Evolutionary conservation across 1,140 invertebrate species (phyloP).

Genomic region (Aphelenchoides avenae): DNA sequence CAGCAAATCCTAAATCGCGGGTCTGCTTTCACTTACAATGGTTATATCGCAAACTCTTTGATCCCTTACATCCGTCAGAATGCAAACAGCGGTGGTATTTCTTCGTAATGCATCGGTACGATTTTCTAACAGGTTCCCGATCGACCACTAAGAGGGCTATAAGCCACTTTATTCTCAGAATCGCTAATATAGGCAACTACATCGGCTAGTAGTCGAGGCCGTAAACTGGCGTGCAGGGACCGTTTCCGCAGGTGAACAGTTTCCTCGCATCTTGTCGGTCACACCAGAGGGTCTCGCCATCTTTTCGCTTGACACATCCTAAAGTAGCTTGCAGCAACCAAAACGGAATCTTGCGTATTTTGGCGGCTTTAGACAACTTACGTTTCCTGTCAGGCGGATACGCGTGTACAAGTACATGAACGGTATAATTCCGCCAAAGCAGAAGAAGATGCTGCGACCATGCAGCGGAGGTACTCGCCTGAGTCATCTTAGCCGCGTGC

Average conservation of each 20-base stretch:
- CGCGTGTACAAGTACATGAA: slow-evolving; percentile 48
- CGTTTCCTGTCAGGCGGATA: slow-evolving; percentile 30
- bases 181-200: slow-evolving; percentile 1
- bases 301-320: slow-evolving; percentile 47
- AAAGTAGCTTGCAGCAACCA: not conserved
- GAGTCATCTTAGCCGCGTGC: slow-evolving; percentile 59
- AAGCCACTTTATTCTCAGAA: slow-evolving; percentile 7
- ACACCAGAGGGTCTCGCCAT: slow-evolving; percentile 57
- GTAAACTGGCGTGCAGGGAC: slow-evolving; percentile 19
- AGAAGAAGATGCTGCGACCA: slow-evolving; percentile 50
- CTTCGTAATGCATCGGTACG: not conserved
- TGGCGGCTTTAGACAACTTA: not conserved
- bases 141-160: too few relatives aligned
- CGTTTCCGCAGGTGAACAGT: slow-evolving; percentile 40
- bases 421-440: slow-evolving; percentile 39
- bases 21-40: slow-evolving; percentile 1
- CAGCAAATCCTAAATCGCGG: not conserved
- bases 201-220: slow-evolving; percentile 15
- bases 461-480: slow-evolving; percentile 51
- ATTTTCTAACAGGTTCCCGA: too few relatives aligned
- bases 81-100: slow-evolving; percentile 6
- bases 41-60: not conserved
- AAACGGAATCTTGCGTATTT: slow-evolving; percentile 1
- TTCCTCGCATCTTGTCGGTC: slow-evolving; percentile 45
- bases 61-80: slow-evolving; percentile 9